These are phyloP conservation scores for Clarias pachynema DNA, from an alignment of 2,797 vertebrate genomes.

Conservation along the genomic window DNA sequence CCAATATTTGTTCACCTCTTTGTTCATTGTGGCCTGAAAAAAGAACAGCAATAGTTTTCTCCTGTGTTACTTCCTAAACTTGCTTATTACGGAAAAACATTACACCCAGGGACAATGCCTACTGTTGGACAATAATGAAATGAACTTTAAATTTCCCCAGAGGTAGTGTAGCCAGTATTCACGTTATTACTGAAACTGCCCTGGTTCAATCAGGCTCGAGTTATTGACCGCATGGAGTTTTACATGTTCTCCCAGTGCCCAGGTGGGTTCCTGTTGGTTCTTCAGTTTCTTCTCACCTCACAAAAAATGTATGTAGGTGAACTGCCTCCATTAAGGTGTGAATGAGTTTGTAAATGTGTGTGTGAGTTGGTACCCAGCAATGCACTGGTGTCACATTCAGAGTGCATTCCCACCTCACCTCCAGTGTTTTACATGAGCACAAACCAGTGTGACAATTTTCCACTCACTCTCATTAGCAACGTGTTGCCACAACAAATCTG, in stretches of 20 bases:
- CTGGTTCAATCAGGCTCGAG: neutral
- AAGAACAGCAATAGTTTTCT: neutral
- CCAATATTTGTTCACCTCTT: neutral
- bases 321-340: neutral
- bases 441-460: neutral
- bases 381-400: neutral
- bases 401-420: neutral
- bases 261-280: neutral
- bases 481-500: neutral
- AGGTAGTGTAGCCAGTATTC: neutral
- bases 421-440: neutral
- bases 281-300: neutral
- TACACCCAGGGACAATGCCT: neutral
- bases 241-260: neutral
- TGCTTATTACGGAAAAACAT: neutral
- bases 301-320: neutral
- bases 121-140: neutral
- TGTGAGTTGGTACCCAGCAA: neutral
- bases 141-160: neutral
- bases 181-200: conserved; percentile 1
- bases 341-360: neutral
- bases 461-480: neutral
- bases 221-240: neutral
- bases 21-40: neutral
- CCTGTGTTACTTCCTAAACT: neutral